Evolutionary conservation across 2,113 vertebrate species (phyloP).

Genomic region (Anhinga anhinga): DNA sequence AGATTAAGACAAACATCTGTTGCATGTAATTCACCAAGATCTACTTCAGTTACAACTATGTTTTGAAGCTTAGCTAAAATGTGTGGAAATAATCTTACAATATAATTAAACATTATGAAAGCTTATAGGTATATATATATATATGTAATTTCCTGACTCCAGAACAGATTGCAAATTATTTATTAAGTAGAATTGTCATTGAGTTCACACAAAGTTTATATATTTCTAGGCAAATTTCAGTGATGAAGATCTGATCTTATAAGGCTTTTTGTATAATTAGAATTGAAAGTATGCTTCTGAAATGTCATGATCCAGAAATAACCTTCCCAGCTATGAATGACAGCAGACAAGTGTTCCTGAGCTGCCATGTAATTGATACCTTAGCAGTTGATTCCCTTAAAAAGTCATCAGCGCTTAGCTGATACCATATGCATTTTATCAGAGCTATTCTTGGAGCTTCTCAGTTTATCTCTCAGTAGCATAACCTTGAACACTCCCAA

Average conservation of each 20-base stretch:
- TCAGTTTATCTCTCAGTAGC: conserved; percentile 74
- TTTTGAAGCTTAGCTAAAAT: neutral
- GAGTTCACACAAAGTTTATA: neutral
- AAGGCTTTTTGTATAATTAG: conserved; percentile 71
- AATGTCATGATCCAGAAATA: conserved; percentile 93
- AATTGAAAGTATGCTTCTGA: conserved; percentile 74
- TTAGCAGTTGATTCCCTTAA: conserved; percentile 95
- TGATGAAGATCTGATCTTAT: conserved; percentile 52
- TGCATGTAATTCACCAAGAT: neutral
- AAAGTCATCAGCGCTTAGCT: conserved; percentile 90
- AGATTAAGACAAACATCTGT: neutral
- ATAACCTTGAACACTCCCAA: conserved; percentile 81
- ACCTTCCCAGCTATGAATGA: conserved; percentile 81
- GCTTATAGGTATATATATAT: no score
- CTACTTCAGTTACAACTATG: neutral
- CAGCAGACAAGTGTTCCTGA: conserved; percentile 95
- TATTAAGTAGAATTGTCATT: neutral
- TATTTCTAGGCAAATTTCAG: neutral
- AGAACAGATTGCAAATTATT: neutral
- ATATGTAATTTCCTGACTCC: neutral
- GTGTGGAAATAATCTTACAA: neutral
- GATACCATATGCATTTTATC: conserved; percentile 85
- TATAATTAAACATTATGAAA: conserved; percentile 14
- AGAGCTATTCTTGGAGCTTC: conserved; percentile 92
- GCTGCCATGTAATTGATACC: conserved; percentile 86